Percentiles rank a stretch among this genome's conserved stretches.
Conservation (phyloP, 2,113 vertebrate genomes). For the Neolamprologus caudopunctatus region DNA sequence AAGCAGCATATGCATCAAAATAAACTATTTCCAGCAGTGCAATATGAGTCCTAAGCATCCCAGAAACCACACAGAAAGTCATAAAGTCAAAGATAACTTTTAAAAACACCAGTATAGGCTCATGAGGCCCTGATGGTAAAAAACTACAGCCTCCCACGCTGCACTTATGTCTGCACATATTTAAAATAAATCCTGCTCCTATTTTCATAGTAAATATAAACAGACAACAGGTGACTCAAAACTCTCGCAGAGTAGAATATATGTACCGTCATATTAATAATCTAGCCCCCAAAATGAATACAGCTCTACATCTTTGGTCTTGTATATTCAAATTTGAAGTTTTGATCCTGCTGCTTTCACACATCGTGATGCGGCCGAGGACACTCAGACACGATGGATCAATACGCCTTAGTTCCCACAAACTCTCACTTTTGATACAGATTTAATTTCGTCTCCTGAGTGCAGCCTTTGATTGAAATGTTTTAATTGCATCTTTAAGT, state of each 20-base stretch:
- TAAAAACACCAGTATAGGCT: too few relatives aligned
- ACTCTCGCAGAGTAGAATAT: background rate
- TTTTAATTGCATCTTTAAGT: background rate
- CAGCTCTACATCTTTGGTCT: background rate
- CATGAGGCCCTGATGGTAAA: too few relatives aligned
- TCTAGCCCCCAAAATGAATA: accelerated
- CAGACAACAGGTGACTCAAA: background rate
- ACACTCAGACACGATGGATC: background rate
- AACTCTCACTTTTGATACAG: background rate
- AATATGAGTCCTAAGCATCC: too few relatives aligned
- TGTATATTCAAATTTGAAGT: background rate
- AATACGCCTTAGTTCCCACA: background rate
- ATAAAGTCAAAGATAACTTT: too few relatives aligned
- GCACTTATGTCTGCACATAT: background rate
- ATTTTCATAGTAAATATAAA: background rate
- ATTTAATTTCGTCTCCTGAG: background rate
- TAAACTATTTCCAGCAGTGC: too few relatives aligned
- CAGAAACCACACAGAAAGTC: too few relatives aligned
- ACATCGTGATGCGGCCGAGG: background rate
- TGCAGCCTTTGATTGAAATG: background rate
- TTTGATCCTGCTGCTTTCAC: background rate
- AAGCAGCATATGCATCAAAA: too few relatives aligned
- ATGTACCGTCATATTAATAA: background rate
- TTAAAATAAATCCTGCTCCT: background rate
- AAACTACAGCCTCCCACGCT: background rate